phyloP scores from a whole-genome alignment of 2,888 invertebrate genomes.

The Spialia ferax region DNA sequence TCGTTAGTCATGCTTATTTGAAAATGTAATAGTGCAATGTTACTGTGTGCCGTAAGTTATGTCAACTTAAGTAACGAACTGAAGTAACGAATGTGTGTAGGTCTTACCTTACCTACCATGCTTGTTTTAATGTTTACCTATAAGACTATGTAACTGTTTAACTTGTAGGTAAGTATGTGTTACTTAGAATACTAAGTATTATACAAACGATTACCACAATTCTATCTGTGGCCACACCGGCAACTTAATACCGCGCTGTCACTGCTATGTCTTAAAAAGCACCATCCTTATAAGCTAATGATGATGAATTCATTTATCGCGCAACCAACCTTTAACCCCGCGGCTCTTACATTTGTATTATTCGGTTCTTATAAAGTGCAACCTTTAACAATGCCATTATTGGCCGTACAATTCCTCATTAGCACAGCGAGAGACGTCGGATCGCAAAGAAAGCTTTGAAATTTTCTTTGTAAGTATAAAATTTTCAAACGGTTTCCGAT shows the following conservation, averaged over 20 bases:
- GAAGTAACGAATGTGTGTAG: not conserved
- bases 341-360: slow-evolving; percentile 21
- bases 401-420: slow-evolving; percentile 33
- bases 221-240: too few species aligned
- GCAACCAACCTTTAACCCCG: slow-evolving; percentile 21
- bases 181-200: too few species aligned
- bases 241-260: too few species aligned
- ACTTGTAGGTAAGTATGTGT: too few species aligned
- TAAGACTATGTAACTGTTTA: slow-evolving; percentile 14
- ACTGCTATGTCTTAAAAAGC: not conserved
- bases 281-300: slow-evolving; percentile 5
- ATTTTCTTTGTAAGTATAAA: slow-evolving; percentile 38
- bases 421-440: slow-evolving; percentile 25
- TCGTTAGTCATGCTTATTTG: slow-evolving; percentile 81
- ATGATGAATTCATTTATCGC: slow-evolving; percentile 9
- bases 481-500: slow-evolving; percentile 42
- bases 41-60: slow-evolving; percentile 47
- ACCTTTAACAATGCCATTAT: slow-evolving; percentile 29
- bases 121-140: not conserved
- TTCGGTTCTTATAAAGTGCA: slow-evolving; percentile 29
- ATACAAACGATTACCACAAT: too few species aligned
- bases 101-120: too few species aligned
- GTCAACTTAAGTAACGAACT: slow-evolving; percentile 12
- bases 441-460: slow-evolving; percentile 25
- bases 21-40: slow-evolving; percentile 58